Base-by-base conservation (phyloP, 2,888 invertebrate genomes). In the Scaptomyza flava region DNA sequence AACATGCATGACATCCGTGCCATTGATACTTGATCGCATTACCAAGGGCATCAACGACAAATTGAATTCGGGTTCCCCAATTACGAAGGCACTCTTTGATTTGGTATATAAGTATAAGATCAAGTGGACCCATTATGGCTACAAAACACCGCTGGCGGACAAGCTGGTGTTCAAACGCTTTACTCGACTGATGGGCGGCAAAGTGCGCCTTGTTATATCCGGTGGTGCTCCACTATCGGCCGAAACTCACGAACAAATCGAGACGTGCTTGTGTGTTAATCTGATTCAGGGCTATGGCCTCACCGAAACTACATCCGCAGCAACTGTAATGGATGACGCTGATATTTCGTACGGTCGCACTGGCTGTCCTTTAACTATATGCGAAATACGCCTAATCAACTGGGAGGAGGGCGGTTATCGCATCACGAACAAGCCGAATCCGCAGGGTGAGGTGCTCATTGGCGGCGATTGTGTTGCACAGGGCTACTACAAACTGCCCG, bases 31-130 rank as follows among this genome's bases (percentile, higher is more conserved):
- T 93, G 99, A 99, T 93, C 95, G 99, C 87, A 97, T 99, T 90
- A 98, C 98, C 90, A 99, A 99, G 93, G 98, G 96, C 79, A 98
- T 99, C 68, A 97, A 97, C 90, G 98, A 99, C 89, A 98, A 98
- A 91, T 96, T 99, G 54, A 94, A 95, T 50, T 95, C 95, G 82
- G 96, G 96, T 59, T 96, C 97, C 11, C 93, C 94, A 47, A 93
- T 98, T 64, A 95, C 95, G 62, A 95, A 95, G 91, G 96, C 96
- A 1, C 93, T 99, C 74, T 99, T 99, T 93, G 95, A 96, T 91
- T 98, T 98, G 93, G 97, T 98, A 0, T 98, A 98, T 92, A 94
- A 96, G 58, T 99, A 99, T 93, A 99, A 99, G 93, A 93, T 95
- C 77, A 94, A 94, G 71, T 97, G 98, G 96, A 94, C 95, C 91